phyloP scores from a whole-genome alignment of 2,888 invertebrate species.

The Morpho achilles region DNA sequence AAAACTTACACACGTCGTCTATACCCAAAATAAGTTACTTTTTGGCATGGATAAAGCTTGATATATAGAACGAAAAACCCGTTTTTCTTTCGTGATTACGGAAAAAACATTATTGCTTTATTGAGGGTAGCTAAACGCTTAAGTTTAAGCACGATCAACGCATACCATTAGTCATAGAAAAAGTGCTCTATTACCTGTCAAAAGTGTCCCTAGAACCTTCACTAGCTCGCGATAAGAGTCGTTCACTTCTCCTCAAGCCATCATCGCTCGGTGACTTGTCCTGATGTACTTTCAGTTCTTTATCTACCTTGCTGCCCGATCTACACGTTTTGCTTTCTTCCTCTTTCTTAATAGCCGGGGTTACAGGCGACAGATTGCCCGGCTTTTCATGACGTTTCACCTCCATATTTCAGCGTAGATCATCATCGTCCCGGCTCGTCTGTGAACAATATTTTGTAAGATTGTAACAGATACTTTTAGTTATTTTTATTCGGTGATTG shows the following conservation, averaged over 20 bases:
- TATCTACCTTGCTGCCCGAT: slow-evolving; percentile 60
- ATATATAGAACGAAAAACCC: no score
- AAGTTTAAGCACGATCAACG: no score
- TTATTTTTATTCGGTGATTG: background rate
- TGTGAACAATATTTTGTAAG: slow-evolving; percentile 2
- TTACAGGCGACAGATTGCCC: slow-evolving; percentile 66
- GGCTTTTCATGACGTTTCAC: slow-evolving; percentile 68
- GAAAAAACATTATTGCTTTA: no score
- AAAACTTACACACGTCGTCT: no score
- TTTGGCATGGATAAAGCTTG: no score
- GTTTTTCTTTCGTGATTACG: no score
- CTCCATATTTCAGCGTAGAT: slow-evolving; percentile 60
- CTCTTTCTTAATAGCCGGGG: slow-evolving; percentile 50
- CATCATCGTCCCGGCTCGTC: slow-evolving; percentile 48
- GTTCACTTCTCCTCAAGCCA: slow-evolving; percentile 41
- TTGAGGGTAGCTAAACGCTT: no score
- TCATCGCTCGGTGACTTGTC: slow-evolving; percentile 63
- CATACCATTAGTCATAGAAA: background rate
- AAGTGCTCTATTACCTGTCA: slow-evolving; percentile 48
- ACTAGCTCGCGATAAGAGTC: slow-evolving; percentile 54
- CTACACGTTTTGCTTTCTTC: slow-evolving; percentile 46
- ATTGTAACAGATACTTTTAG: background rate
- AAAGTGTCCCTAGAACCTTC: slow-evolving; percentile 65
- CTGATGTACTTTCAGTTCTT: slow-evolving; percentile 55
- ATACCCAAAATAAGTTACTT: no score